Base-by-base conservation (phyloP, 2,113 vertebrate species). In the cattle (Bos taurus) region DNA sequence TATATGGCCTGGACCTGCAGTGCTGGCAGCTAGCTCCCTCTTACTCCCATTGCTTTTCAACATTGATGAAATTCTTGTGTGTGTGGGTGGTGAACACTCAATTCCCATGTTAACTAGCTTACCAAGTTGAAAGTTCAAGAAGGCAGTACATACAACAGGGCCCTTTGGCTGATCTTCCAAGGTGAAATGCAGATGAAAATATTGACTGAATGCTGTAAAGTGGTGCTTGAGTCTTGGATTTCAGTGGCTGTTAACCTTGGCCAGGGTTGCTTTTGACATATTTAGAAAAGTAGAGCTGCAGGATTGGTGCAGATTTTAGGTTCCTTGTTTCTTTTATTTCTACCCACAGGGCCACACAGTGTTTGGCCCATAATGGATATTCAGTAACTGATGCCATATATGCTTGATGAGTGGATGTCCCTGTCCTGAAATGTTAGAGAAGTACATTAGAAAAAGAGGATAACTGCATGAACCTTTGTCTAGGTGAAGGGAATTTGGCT, bases 401-500 rank as follows among this genome's bases (percentile, higher is more conserved):
- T 28, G 11, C 0, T 3, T 5, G 10, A 28, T 48, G 52, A 64
- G 23, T 10, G 19, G 36, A 6, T 89, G 26, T 4, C 62, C 21
- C 15, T 78, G 0, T 28, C 6, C 10, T 52, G 46, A 85, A 40
- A 50, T 50, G 33, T 71, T 84, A 57, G 26, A 33, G 28, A 62
- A 25, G 59, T 54, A 7, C 57, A 28, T 77, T 43, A 48, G 62
- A 21, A 54, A 82, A 48, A 23, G 43, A 33, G 46, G 28, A 1
- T 97, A 54, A 97, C 46, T 7, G 59, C 3, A 5, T 25, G 4
- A 23, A 6, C 62, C 54, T 85, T 83, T 0, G 85, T 97, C 0
- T 48, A 99, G 99, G 98, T 30, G 99, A 98, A 30, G 98, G 98
- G 56, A 98, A 46, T 67, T 1, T 95, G 98, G 98, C 74, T 54